These are phyloP conservation scores for Nymphalis polychloros DNA, from an alignment of 2,888 invertebrate species.

Conservation along the genomic window DNA sequence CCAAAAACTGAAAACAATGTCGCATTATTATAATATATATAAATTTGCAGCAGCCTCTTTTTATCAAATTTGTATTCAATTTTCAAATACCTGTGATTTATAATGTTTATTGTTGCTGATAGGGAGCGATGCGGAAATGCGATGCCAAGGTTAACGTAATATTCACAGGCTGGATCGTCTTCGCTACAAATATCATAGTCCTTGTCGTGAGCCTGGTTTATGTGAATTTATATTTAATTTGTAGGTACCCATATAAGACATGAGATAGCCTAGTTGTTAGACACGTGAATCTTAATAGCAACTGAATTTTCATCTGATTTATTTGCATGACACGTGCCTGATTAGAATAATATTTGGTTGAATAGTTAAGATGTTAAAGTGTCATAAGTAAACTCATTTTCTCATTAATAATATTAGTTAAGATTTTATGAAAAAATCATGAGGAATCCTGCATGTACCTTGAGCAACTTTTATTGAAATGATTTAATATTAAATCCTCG, in stretches of 20 bases:
- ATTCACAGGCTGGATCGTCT: conserved; percentile 59
- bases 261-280: no score
- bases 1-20: no score
- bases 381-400: no score
- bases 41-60: no score
- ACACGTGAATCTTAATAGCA: no score
- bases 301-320: neutral
- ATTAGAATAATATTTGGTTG: no score
- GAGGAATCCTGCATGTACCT: neutral
- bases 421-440: neutral
- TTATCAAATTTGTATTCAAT: no score
- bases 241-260: neutral
- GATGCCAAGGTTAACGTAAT: conserved; percentile 62
- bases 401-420: neutral
- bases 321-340: neutral
- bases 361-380: no score
- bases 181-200: conserved; percentile 64
- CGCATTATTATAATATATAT: no score
- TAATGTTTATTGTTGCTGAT: conserved; percentile 49
- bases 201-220: conserved; percentile 59
- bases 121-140: conserved; percentile 60
- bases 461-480: no score
- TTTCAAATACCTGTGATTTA: conserved; percentile 58
- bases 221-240: neutral
- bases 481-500: no score